Evolutionary conservation across 2,888 invertebrate genomes (phyloP), one percentile per base, ranked within the genome.

Genomic region (Plemyria rubiginata): DNA sequence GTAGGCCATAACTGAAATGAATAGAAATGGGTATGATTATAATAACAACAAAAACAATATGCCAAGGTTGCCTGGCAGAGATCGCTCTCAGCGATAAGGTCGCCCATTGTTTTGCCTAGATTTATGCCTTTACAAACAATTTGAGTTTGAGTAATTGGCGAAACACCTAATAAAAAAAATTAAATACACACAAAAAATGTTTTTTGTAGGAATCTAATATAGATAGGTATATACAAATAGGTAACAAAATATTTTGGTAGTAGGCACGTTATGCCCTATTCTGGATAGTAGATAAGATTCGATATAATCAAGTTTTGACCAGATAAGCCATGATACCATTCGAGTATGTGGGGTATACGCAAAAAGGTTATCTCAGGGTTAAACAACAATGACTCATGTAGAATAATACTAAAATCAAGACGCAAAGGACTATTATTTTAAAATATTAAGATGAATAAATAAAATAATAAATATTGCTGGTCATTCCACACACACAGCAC

Each of bases 1-100:
- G 70, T 94, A 93, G 0, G 95, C 95, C 70, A 96, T 76, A 53
- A 94, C 95, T 94, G 87, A 70, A 45, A 58, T 55, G 53, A 51
- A 13, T 49, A 43, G 5, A 29, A 51, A 41, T 41, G 13, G 7
- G 9, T 38, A 38, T 55, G 4, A 45, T 16, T 6, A 55, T 56
- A n/a, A 13, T 41, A n/a, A 41, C 0, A 13, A 13, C 13, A 41
- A 41, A 41, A 41, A n/a, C 2, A 41, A 13, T 5, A 41, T n/a
- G n/a, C n/a, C n/a, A n/a, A n/a, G n/a, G n/a, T n/a, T n/a, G n/a
- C n/a, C n/a, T n/a, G n/a, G n/a, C 40, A 29, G 0, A 29, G 7
- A 7, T 29, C n/a, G n/a, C n/a, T n/a, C n/a, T n/a, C n/a, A n/a
- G n/a, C n/a, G n/a, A n/a, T n/a, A n/a, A n/a, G n/a, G n/a, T n/a